Evolutionary conservation across 2,797 vertebrate species (phyloP), one percentile per base, ranked within the genome.

Genomic region (Enteromius afrohamiltoni): DNA sequence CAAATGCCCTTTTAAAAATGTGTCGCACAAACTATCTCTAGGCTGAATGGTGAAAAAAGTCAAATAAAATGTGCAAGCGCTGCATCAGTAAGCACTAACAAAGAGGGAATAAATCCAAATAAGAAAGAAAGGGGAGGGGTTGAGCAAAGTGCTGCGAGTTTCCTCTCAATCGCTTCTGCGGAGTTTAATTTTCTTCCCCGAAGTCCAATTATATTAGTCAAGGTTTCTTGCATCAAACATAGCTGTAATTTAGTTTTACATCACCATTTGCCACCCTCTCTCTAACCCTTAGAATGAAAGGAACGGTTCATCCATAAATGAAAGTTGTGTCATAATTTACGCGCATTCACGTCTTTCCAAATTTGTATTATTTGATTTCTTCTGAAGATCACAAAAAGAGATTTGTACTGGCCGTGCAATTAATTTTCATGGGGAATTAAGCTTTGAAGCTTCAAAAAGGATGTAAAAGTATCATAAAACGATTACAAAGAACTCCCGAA

Each of bases 181-280:
- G 37, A 1, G 6, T 62, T 77, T 42, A 1, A 45, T 62, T 76
- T 75, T 40, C 10, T 19, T 7, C 37, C 37, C 75, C 42, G 16
- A 77, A 77, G 75, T 62, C 75, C 75, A 77, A 62, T 77, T 77
- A 77, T 64, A 5, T 31, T 64, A 62, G 16, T 45, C 58, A 62
- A 77, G 55, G 75, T 42, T 53, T 77, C 53, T 62, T 45, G 55
- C 75, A 62, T 77, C 55, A 77, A 62, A 62, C 40, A 16, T 26
- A 45, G 37, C 11, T 77, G 55, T 77, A 77, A 77, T 77, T 77
- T 45, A 62, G 37, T 60, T 29, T 58, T 29, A 42, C 37, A 45
- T 45, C 23, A 62, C n/a, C 75, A 45, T 77, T 62, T 26, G 53
- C 75, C 5, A 16, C 55, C 55, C 55, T 10, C 75, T 77, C 9